A percentile compares a stretch with the other conserved stretches of the same genome.
These are phyloP conservation scores for Perognathus longimembris DNA, from an alignment of 2,113 vertebrate genomes.

Conservation along the genomic window DNA sequence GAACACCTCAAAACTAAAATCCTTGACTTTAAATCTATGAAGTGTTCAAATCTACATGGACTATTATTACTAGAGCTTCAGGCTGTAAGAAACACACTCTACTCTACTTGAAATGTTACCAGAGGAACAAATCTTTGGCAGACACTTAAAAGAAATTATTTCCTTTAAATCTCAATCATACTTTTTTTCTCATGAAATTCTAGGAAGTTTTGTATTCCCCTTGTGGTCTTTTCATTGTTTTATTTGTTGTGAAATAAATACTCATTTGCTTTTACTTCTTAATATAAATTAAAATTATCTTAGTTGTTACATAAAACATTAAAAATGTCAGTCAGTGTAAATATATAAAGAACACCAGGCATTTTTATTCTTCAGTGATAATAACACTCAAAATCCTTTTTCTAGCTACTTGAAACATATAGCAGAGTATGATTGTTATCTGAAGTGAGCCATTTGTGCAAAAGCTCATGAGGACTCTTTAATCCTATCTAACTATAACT, in stretches of 20 bases:
- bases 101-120: not conserved
- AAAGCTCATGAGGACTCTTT: not conserved
- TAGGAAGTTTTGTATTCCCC: constrained; percentile 42
- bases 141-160: not conserved
- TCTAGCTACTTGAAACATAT: no score
- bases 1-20: not conserved
- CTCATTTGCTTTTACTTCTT: not conserved
- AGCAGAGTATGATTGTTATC: fast-evolving
- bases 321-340: not conserved
- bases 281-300: not conserved
- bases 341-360: not conserved
- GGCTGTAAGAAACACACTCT: not conserved
- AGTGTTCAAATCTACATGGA: not conserved
- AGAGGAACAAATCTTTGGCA: constrained; percentile 38
- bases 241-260: not conserved
- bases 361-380: not conserved
- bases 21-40: not conserved
- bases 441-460: no score
- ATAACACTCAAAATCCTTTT: not conserved
- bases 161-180: not conserved
- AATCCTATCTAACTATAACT: not conserved
- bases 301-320: not conserved
- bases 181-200: not conserved
- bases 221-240: not conserved
- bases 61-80: not conserved